phyloP scores from a whole-genome alignment of 2,797 vertebrate species.

The Heteromormyrus szaboi region DNA sequence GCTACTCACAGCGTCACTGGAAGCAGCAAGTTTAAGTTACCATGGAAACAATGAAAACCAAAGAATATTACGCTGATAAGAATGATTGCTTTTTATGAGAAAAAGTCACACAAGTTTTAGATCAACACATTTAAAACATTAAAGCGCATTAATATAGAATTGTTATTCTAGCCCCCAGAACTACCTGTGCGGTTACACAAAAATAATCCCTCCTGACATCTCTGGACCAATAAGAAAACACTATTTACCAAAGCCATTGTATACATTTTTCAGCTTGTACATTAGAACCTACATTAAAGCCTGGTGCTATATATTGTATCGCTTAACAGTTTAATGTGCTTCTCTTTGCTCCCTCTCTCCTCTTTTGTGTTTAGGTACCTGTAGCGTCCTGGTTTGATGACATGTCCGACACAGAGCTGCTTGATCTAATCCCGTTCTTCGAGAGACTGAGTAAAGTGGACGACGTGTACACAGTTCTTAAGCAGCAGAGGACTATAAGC shows the following conservation, averaged over 20 bases:
- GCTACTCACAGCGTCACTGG: background rate
- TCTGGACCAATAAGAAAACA: background rate
- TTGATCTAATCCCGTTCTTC: constrained; percentile 93
- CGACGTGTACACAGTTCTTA: constrained; percentile 82
- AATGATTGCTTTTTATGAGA: background rate
- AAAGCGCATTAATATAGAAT: background rate
- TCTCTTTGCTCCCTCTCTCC: background rate
- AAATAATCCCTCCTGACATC: background rate
- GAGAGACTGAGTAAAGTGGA: constrained; percentile 91
- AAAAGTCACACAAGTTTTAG: background rate
- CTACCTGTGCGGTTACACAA: background rate
- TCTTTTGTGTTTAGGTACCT: constrained; percentile 65
- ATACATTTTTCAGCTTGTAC: background rate
- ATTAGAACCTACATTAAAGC: background rate
- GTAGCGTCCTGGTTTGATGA: constrained; percentile 96
- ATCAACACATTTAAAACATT: background rate
- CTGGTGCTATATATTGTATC: background rate
- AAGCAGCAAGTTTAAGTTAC: background rate
- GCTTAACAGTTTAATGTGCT: background rate
- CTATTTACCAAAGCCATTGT: background rate
- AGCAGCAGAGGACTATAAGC: constrained; percentile 80
- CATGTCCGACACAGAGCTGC: constrained; percentile 90
- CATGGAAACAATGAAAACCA: background rate
- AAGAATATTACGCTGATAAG: background rate
- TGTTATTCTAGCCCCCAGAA: background rate